Evolutionary conservation across 1,140 invertebrate species (phyloP).

Genomic region (Zaprionus inermis): DNA sequence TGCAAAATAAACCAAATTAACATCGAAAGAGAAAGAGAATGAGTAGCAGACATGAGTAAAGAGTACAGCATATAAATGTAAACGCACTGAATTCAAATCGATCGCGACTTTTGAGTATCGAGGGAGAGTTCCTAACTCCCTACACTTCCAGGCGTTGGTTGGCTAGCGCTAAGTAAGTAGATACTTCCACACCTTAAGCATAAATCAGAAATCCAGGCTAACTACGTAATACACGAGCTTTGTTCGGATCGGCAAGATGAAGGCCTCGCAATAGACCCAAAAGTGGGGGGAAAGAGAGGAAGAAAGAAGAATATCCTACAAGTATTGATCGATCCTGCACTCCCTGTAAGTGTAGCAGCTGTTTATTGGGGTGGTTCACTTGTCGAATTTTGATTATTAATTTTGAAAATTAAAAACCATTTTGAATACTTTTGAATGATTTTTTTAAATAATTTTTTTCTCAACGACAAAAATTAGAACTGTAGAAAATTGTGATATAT

Average conservation of each 20-base stretch:
- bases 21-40: slow-evolving; percentile 13
- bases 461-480: slow-evolving; percentile 21
- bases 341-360: slow-evolving; percentile 23
- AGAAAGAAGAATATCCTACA: slow-evolving; percentile 4
- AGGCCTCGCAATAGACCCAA: slow-evolving; percentile 26
- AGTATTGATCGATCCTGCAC: slow-evolving; percentile 39
- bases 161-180: slow-evolving; percentile 34
- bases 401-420: background rate
- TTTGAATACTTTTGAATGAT: background rate
- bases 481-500: slow-evolving; percentile 43
- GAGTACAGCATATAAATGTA: slow-evolving; percentile 30
- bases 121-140: slow-evolving; percentile 40
- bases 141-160: slow-evolving; percentile 44
- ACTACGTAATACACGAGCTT: slow-evolving; percentile 35
- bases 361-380: slow-evolving; percentile 3
- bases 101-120: slow-evolving; percentile 62
- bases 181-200: slow-evolving; percentile 39
- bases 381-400: background rate
- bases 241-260: slow-evolving; percentile 19
- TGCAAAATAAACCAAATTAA: slow-evolving; percentile 6
- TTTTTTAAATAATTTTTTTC: slow-evolving; percentile 8
- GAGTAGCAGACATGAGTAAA: slow-evolving; percentile 5
- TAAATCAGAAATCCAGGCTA: slow-evolving; percentile 24
- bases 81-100: slow-evolving; percentile 78
- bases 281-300: background rate